phyloP scores from a whole-genome alignment of 2,888 invertebrate genomes.

The Pomacea canaliculata region DNA sequence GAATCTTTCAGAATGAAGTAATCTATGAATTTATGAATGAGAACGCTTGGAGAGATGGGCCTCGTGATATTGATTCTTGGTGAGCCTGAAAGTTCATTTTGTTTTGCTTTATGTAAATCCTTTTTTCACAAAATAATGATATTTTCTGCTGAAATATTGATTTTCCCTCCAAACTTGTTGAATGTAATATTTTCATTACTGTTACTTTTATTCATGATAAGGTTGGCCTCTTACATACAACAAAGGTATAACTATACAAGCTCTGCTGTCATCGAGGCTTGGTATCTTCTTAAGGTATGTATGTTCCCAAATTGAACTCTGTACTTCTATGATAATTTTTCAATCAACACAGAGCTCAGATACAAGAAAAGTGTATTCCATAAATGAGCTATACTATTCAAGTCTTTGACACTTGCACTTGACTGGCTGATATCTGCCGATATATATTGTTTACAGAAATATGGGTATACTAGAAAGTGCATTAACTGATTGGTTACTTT shows the following conservation, averaged over 20 bases:
- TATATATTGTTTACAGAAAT: no score
- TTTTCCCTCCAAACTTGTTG: not conserved
- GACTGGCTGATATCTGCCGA: no score
- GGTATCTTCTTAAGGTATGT: constrained; percentile 72
- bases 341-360: no score
- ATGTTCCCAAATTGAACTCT: not conserved
- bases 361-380: no score
- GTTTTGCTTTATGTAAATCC: not conserved
- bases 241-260: constrained; percentile 81
- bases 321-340: not conserved
- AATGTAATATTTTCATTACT: not conserved
- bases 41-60: constrained; percentile 73
- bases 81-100: constrained; percentile 46
- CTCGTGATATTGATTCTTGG: constrained; percentile 69
- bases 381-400: no score
- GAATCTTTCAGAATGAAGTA: constrained; percentile 94
- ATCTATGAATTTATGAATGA: constrained; percentile 93
- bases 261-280: constrained; percentile 75
- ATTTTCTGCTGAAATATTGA: not conserved
- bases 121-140: not conserved
- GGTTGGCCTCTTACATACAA: constrained; percentile 76
- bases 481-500: no score
- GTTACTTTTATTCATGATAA: constrained; percentile 44
- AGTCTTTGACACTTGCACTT: no score
- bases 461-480: no score